Percentiles rank a stretch among this genome's conserved stretches.
Evolutionary conservation across 2,797 vertebrate genomes (phyloP).

Genomic region (Melanotaenia nigrans): DNA sequence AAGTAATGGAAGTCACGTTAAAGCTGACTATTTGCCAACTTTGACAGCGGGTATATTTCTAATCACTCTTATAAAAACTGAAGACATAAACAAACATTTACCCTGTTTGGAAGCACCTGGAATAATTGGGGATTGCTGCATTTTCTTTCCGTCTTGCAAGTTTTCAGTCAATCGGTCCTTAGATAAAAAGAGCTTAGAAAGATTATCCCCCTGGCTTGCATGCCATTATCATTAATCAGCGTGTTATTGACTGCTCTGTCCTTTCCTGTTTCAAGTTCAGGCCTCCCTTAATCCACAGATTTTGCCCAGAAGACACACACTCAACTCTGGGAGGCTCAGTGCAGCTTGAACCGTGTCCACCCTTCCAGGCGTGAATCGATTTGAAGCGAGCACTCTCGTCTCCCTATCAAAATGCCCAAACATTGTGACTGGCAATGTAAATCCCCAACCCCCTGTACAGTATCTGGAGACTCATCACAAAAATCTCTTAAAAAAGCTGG

Average conservation of each 20-base stretch:
- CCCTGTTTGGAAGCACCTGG: conserved; percentile 53
- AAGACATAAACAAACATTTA: conserved; percentile 69
- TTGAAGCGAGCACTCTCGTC: conserved; percentile 26
- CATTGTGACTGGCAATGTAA: conserved; percentile 38
- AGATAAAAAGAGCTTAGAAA: conserved; percentile 88
- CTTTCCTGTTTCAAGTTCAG: conserved; percentile 88
- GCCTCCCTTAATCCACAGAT: conserved; percentile 85
- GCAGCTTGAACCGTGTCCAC: conserved; percentile 68
- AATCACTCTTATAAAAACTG: conserved; percentile 48
- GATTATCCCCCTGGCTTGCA: conserved; percentile 88
- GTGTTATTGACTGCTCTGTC: conserved; percentile 88
- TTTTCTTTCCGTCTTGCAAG: conserved; percentile 75
- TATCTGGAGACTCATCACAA: conserved; percentile 30
- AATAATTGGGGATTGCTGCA: conserved; percentile 71
- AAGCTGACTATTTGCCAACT: conserved; percentile 9
- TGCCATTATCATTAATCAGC: conserved; percentile 90
- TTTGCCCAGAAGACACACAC: conserved; percentile 80
- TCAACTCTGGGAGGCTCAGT: conserved; percentile 68
- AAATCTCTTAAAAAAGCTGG: conserved; percentile 29
- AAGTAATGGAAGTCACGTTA: no score
- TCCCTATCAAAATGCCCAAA: conserved; percentile 63
- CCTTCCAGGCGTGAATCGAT: conserved; percentile 70
- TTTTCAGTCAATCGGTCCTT: conserved; percentile 83
- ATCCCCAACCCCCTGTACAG: conserved; percentile 18
- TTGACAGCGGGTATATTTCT: conserved; percentile 36